Percentiles rank a stretch among this genome's conserved stretches.
Conservation (phyloP, 2,113 vertebrate species). For the Equus przewalskii region DNA sequence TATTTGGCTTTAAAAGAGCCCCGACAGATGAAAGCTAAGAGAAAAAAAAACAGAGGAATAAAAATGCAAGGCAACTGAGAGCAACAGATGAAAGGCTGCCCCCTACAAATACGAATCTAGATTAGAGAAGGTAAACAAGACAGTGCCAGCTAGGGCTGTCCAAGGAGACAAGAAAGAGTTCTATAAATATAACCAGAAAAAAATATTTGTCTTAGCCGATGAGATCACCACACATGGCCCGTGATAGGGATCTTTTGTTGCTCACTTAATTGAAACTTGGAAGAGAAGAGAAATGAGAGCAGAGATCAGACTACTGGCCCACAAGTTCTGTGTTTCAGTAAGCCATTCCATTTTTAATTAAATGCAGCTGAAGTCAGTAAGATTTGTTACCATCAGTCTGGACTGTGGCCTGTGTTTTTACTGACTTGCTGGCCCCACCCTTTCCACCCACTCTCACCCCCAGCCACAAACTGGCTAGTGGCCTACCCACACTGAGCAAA, state of each 20-base stretch:
- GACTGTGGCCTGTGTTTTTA: background rate
- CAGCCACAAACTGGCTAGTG: background rate
- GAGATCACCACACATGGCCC: slow-evolving; percentile 73
- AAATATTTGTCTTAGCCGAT: slow-evolving; percentile 71
- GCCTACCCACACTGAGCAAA: background rate
- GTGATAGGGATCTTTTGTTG: slow-evolving; percentile 59
- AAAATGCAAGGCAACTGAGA: background rate
- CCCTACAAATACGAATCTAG: background rate
- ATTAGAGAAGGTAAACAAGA: slow-evolving; percentile 56
- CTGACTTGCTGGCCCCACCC: background rate
- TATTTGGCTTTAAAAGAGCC: background rate
- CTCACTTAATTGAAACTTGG: slow-evolving; percentile 66
- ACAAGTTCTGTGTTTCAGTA: background rate
- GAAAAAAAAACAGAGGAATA: slow-evolving; percentile 50
- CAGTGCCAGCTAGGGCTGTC: background rate
- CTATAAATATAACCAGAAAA: slow-evolving; percentile 75
- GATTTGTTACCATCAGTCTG: background rate
- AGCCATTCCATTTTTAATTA: slow-evolving; percentile 49
- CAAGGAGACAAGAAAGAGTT: slow-evolving; percentile 60
- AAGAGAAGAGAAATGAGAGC: slow-evolving; percentile 57
- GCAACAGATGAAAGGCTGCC: background rate
- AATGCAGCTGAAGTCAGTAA: slow-evolving; percentile 47
- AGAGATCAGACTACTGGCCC: background rate
- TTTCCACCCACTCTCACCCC: background rate
- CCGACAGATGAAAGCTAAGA: slow-evolving; percentile 15